These are phyloP conservation scores for Bufo gargarizans DNA, from an alignment of 2,113 vertebrate species.

Conservation along the genomic window DNA sequence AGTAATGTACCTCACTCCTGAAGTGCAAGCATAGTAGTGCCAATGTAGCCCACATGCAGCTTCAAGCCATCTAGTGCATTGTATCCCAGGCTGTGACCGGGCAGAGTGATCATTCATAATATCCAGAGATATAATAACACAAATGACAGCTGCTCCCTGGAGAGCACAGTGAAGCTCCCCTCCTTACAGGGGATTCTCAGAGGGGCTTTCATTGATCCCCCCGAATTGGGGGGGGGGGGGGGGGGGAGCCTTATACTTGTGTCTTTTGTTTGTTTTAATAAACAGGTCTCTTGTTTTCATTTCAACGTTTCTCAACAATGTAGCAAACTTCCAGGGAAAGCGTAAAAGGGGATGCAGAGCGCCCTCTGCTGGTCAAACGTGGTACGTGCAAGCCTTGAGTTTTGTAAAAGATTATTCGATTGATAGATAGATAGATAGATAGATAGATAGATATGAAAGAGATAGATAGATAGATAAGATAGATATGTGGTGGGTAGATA, in stretches of 20 bases:
- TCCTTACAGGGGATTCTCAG: not conserved
- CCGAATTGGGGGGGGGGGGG: not conserved
- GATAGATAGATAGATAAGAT: constrained; percentile 1
- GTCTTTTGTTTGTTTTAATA: constrained; percentile 48
- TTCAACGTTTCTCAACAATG: constrained; percentile 34
- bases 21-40: not conserved
- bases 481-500: not conserved
- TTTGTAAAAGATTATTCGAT: not conserved
- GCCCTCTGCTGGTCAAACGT: constrained; percentile 22
- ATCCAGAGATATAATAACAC: no score
- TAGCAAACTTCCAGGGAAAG: not conserved
- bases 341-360: not conserved
- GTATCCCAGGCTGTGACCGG: no score
- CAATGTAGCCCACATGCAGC: no score
- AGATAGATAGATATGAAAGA: constrained; percentile 15
- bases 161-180: not conserved
- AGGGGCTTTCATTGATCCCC: not conserved
- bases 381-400: not conserved
- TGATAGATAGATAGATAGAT: constrained; percentile 19
- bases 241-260: not conserved
- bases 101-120: no score
- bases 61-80: no score
- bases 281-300: constrained; percentile 27
- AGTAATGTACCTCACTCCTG: not conserved
- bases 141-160: no score